phyloP scores from a whole-genome alignment of 2,797 vertebrate species.

The Manis pentadactyla region DNA sequence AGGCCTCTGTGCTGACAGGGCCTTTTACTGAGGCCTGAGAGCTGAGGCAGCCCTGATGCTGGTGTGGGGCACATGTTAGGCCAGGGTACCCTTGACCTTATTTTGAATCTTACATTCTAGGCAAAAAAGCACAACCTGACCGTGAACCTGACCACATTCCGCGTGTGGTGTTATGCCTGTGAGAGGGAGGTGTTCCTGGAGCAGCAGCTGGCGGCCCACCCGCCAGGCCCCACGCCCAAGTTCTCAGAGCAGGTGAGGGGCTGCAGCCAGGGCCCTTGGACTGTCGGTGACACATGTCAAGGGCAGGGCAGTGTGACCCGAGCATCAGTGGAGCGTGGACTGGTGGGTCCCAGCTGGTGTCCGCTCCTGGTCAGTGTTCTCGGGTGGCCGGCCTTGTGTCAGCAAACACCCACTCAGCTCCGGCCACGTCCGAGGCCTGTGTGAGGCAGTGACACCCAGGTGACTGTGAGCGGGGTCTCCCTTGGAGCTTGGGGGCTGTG shows the following conservation, averaged over 20 bases:
- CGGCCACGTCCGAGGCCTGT: accelerated
- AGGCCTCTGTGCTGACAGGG: not conserved
- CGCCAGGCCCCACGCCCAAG: conserved; percentile 54
- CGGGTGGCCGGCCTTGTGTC: not conserved
- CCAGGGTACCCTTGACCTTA: not conserved
- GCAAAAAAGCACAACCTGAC: conserved; percentile 97
- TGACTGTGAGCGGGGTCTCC: no score
- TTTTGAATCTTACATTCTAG: conserved; percentile 81
- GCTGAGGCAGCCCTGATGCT: accelerated
- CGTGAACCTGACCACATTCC: conserved; percentile 97
- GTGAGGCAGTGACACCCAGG: not conserved
- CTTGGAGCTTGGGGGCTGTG: accelerated
- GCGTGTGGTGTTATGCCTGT: conserved; percentile 98
- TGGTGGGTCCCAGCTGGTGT: accelerated
- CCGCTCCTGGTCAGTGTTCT: not conserved
- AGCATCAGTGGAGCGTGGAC: accelerated
- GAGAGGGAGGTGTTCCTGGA: conserved; percentile 98
- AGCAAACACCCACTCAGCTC: not conserved
- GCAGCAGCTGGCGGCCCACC: conserved; percentile 84
- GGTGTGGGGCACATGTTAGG: not conserved
- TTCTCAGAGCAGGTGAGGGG: conserved; percentile 89
- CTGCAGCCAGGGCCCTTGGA: accelerated
- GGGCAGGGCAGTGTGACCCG: not conserved
- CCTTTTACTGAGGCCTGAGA: not conserved
- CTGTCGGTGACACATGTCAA: accelerated